Conservation (phyloP, 2,113 vertebrate genomes). For the Rattus norvegicus region DNA sequence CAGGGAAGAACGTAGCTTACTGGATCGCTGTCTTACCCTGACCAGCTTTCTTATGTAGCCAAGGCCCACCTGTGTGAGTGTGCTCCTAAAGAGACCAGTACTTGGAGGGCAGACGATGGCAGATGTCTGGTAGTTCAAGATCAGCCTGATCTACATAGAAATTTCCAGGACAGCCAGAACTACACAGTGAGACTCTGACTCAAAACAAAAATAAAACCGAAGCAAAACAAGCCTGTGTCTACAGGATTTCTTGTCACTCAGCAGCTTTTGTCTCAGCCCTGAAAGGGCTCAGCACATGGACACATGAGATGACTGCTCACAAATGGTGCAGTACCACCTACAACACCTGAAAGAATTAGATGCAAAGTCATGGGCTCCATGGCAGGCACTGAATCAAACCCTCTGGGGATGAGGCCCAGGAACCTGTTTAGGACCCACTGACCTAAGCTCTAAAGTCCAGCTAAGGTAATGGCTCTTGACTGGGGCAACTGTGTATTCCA, state of each 20-base stretch:
- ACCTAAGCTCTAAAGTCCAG: neutral
- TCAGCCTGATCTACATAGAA: neutral
- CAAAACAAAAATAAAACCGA: neutral
- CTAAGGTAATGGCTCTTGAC: neutral
- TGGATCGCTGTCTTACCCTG: neutral
- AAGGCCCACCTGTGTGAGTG: neutral
- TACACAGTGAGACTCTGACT: neutral
- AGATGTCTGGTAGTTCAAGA: neutral
- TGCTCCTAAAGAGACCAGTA: neutral
- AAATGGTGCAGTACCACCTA: neutral
- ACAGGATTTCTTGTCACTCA: neutral
- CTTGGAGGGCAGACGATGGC: neutral
- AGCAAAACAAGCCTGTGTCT: neutral
- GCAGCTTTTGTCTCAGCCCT: neutral
- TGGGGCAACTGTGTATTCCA: neutral
- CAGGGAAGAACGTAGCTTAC: neutral
- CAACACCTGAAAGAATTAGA: neutral
- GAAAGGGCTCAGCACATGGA: neutral
- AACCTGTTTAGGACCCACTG: neutral
- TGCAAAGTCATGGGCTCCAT: neutral
- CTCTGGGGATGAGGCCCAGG: neutral
- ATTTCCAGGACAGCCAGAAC: neutral
- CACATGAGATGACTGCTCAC: neutral
- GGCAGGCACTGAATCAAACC: neutral
- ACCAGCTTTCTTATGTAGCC: neutral